Base-by-base conservation (phyloP, 2,888 invertebrate genomes). In the Tipula helvola region DNA sequence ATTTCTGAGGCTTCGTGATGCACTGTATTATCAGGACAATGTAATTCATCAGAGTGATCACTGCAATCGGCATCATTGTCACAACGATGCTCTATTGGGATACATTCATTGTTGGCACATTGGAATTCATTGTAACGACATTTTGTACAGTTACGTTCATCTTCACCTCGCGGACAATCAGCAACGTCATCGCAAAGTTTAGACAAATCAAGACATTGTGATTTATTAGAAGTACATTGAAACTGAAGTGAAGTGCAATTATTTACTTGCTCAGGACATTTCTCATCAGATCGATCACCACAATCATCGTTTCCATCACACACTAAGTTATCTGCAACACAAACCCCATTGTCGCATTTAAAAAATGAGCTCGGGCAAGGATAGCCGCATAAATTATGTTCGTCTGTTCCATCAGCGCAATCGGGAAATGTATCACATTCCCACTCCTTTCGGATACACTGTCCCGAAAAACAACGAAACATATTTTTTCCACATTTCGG, bases 401-500 rank as follows among this genome's bases (percentile, higher is more conserved):
- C 96, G 89, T 96, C 96, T 0, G 95, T 95, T 12, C 91, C 92
- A 90, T 97, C 97, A 0, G 90, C 89, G 90, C 97, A 98, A 91
- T 98, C 97, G 84, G 92, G 91, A n/a, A 93, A 92, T 0, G 93
- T 93, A 90, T 98, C 95, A 90, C 97, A 97, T 84, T 94, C 93
- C 92, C 93, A 94, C 86, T 90, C 92, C 87, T 93, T 91, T 5
- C 94, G 93, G 86, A 97, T 94, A 89, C 97, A 97, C 28, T 93
- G 92, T 0, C 95, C 95, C 88, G 93, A 93, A 36, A 91, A 91
- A 89, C 97, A 97, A 87, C 93, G 93, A 90, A 93, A 95, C 89
- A 92, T 91, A 0, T 92, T 92, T 0, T 90, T 89, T 3, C 90
- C 89, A 89, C 94, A 94, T 87, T 87, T 88, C 92, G 92, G 5